Conservation (phyloP, 2,797 vertebrate genomes). For the Etheostoma perlongum region DNA sequence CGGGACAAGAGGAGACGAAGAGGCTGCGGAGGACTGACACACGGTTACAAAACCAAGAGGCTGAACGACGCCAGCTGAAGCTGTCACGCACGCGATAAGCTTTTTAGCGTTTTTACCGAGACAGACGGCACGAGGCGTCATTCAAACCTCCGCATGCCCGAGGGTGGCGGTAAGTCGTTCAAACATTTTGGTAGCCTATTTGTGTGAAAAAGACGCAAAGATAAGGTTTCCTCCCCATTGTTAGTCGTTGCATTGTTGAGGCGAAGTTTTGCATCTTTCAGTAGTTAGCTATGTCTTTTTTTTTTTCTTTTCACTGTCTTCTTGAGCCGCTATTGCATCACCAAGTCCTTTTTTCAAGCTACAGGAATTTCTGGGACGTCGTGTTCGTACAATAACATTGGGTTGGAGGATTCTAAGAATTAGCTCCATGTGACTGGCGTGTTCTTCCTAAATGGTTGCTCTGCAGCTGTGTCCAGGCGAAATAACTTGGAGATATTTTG, state of each 20-base stretch:
- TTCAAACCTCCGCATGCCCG: conserved; percentile 53
- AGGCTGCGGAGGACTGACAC: neutral
- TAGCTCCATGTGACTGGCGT: conserved; percentile 39
- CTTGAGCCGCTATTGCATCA: neutral
- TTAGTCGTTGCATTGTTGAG: neutral
- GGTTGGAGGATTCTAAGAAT: conserved; percentile 5
- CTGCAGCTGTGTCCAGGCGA: neutral
- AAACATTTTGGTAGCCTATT: neutral
- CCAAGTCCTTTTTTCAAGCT: too few species aligned
- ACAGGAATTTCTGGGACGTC: neutral
- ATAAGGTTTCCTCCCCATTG: neutral
- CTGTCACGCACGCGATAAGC: neutral
- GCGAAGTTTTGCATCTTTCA: conserved; percentile 6
- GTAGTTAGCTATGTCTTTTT: neutral
- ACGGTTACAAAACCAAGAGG: neutral
- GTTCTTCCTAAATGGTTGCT: conserved; percentile 18
- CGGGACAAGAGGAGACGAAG: conserved; percentile 13
- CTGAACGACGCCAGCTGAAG: neutral
- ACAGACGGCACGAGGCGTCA: neutral
- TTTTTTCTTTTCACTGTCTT: neutral
- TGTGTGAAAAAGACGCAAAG: neutral
- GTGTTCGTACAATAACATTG: neutral
- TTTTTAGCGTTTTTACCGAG: neutral
- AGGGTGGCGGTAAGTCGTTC: conserved; percentile 62
- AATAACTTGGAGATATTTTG: conserved; percentile 9